phyloP scores from a whole-genome alignment of 2,888 invertebrate species.

The Rotaria magnacalcarata region DNA sequence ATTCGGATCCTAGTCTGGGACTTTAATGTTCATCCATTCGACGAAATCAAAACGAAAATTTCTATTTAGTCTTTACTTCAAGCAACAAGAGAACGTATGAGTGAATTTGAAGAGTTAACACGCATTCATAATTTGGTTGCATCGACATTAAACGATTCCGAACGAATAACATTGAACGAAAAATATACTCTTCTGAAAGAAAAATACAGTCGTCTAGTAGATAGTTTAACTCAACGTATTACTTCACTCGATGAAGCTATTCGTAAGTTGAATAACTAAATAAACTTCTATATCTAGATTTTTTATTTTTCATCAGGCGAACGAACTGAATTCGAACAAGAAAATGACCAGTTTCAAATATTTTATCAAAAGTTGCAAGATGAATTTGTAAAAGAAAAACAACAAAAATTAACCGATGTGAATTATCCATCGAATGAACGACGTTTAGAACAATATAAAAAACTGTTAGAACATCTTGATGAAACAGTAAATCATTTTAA shows the following conservation, averaged over 20 bases:
- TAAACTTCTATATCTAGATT: background rate
- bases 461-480: background rate
- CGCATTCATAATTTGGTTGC: background rate
- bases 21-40: too few species aligned
- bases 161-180: background rate
- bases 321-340: background rate
- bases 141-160: background rate
- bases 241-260: background rate
- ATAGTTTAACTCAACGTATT: constrained; percentile 14
- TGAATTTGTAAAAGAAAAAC: background rate
- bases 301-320: background rate
- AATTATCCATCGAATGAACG: background rate
- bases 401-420: background rate
- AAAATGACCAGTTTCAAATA: background rate
- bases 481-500: background rate
- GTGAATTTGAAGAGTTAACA: constrained; percentile 20
- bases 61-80: background rate
- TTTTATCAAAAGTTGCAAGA: background rate
- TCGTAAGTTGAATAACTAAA: background rate
- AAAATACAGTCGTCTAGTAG: constrained; percentile 9
- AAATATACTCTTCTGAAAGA: background rate
- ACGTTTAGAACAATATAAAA: constrained; percentile 1
- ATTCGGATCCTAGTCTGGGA: too few species aligned
- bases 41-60: too few species aligned
- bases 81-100: background rate